A percentile compares a stretch with the other conserved stretches of the same genome.
These are phyloP conservation scores for Agrochola litura DNA, from an alignment of 2,888 invertebrate genomes.

Conservation along the genomic window DNA sequence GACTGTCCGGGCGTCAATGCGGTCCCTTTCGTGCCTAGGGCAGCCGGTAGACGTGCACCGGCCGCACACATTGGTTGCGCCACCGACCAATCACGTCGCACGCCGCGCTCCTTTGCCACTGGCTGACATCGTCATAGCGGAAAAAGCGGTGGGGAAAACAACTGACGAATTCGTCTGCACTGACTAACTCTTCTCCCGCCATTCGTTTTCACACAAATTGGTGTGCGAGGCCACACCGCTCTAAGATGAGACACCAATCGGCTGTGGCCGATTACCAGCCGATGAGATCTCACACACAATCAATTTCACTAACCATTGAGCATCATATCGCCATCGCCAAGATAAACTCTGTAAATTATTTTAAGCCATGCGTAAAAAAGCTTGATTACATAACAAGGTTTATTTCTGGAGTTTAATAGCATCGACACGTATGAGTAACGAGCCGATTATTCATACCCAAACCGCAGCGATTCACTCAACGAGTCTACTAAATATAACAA, in stretches of 20 bases:
- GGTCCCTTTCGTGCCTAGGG: slow-evolving; percentile 86
- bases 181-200: slow-evolving; percentile 76
- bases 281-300: slow-evolving; percentile 60
- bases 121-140: slow-evolving; percentile 75
- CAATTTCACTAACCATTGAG: slow-evolving; percentile 50
- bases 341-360: slow-evolving; percentile 16
- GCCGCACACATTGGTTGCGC: slow-evolving; percentile 79
- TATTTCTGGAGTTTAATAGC: slow-evolving; percentile 39
- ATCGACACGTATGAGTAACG: slow-evolving; percentile 30
- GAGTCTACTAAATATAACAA: slow-evolving; percentile 54
- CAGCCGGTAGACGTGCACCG: slow-evolving; percentile 77
- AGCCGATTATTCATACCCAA: slow-evolving; percentile 28
- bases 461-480: slow-evolving; percentile 38
- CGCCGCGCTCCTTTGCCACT: slow-evolving; percentile 76
- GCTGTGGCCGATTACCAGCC: slow-evolving; percentile 70
- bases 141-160: slow-evolving; percentile 86
- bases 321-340: not conserved
- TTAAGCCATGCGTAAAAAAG: not conserved
- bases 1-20: slow-evolving; percentile 77
- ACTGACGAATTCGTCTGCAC: slow-evolving; percentile 79
- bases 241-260: slow-evolving; percentile 78
- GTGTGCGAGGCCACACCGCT: slow-evolving; percentile 81
- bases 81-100: slow-evolving; percentile 78
- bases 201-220: slow-evolving; percentile 81
- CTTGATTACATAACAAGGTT: not conserved